Percentiles rank a stretch among this genome's conserved stretches.
These are phyloP conservation scores for Hedychridium roseum DNA, from an alignment of 2,888 invertebrate genomes.

Conservation along the genomic window DNA sequence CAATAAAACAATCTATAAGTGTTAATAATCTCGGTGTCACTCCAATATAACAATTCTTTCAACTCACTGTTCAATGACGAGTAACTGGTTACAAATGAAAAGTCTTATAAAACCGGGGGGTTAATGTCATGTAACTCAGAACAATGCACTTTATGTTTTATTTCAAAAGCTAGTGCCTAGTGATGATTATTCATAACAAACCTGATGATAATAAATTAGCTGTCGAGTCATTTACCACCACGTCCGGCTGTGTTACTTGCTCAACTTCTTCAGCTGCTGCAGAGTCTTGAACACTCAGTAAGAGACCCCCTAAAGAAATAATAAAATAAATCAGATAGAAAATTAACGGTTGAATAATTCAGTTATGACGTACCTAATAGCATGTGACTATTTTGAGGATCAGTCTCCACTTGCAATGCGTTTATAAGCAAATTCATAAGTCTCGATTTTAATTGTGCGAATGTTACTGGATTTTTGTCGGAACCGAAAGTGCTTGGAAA, in stretches of 20 bases:
- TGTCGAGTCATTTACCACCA: slow-evolving; percentile 65
- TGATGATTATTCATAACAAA: slow-evolving; percentile 54
- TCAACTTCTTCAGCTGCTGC: slow-evolving; percentile 79
- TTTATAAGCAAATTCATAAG: slow-evolving; percentile 83
- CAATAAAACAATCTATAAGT: slow-evolving; percentile 20
- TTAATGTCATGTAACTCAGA: slow-evolving; percentile 18
- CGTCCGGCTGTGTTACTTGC: slow-evolving; percentile 68
- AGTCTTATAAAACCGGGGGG: background rate
- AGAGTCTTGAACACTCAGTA: slow-evolving; percentile 81
- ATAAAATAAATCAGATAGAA: slow-evolving; percentile 10
- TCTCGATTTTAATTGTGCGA: slow-evolving; percentile 76
- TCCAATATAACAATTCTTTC: too few relatives aligned
- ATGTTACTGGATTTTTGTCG: slow-evolving; percentile 65
- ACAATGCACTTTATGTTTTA: slow-evolving; percentile 30
- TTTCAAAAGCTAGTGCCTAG: slow-evolving; percentile 16
- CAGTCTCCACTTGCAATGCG: slow-evolving; percentile 84
- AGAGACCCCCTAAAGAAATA: slow-evolving; percentile 70
- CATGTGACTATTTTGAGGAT: slow-evolving; percentile 88
- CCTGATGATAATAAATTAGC: slow-evolving; percentile 77
- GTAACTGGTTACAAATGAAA: too few relatives aligned
- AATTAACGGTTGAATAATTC: background rate
- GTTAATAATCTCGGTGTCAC: too few relatives aligned
- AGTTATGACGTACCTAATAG: slow-evolving; percentile 68
- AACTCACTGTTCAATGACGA: too few relatives aligned
- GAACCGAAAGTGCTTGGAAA: slow-evolving; percentile 29